Conservation (phyloP, 2,888 invertebrate species). For the Ectemnius cavifrons region DNA sequence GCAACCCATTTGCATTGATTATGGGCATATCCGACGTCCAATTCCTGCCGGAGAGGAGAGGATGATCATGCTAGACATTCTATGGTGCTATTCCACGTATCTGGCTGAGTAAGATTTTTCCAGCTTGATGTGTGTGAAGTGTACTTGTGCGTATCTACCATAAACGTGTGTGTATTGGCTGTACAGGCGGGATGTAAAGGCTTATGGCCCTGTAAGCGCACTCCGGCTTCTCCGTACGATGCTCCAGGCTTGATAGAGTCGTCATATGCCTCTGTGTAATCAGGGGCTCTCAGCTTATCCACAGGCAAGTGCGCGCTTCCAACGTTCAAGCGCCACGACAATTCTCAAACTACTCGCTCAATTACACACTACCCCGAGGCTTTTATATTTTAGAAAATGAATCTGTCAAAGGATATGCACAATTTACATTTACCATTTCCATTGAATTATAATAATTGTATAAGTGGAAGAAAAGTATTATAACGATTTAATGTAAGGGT, state of each 20-base stretch:
- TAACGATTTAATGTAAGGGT: not conserved
- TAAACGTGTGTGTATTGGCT: slow-evolving; percentile 23
- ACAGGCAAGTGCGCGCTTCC: not conserved
- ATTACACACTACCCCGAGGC: not conserved
- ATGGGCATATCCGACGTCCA: slow-evolving; percentile 40
- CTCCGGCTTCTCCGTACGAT: slow-evolving; percentile 50
- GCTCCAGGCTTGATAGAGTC: slow-evolving; percentile 66
- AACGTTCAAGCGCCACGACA: not conserved
- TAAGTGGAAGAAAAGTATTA: not conserved
- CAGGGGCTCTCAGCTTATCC: slow-evolving; percentile 64
- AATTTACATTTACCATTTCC: no score
- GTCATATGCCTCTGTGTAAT: slow-evolving; percentile 67
- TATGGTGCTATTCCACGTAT: slow-evolving; percentile 35
- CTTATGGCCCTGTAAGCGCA: slow-evolving; percentile 29
- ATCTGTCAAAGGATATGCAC: not conserved
- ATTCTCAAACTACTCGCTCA: not conserved
- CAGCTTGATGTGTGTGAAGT: no score
- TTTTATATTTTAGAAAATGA: not conserved
- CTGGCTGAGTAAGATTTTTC: slow-evolving; percentile 35
- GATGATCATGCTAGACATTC: slow-evolving; percentile 37
- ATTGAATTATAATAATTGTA: no score
- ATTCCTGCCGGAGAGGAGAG: slow-evolving; percentile 28
- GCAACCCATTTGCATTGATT: slow-evolving; percentile 36
- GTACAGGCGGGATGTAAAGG: slow-evolving; percentile 4
- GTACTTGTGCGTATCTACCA: slow-evolving; percentile 28